Percentiles rank a stretch among this genome's conserved stretches.
These are phyloP conservation scores for Oryzias dopingdopingensis DNA, from an alignment of 2,797 vertebrate genomes.

Conservation along the genomic window DNA sequence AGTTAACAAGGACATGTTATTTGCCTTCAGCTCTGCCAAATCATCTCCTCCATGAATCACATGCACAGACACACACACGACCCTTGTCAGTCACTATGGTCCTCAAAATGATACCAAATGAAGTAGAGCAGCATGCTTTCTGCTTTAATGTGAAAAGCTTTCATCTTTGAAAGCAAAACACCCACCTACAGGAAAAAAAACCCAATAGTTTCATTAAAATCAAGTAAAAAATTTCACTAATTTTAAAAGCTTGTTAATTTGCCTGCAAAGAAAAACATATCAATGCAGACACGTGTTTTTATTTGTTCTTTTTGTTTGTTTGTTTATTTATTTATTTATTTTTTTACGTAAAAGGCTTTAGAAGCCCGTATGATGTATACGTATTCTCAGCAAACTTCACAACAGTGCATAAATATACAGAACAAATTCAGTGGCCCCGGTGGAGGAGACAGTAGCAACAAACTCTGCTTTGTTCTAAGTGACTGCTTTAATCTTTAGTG, in stretches of 20 bases:
- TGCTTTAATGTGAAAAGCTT: constrained; percentile 7
- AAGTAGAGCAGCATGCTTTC: constrained; percentile 3
- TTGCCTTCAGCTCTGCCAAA: constrained; percentile 15
- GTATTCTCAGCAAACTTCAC: constrained; percentile 11
- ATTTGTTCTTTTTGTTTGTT: not conserved
- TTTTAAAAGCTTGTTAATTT: constrained; percentile 2
- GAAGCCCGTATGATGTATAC: constrained; percentile 21
- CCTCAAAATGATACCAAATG: constrained; percentile 14
- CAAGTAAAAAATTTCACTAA: constrained; percentile 1
- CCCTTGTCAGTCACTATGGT: constrained; percentile 16
- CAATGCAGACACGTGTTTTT: constrained; percentile 11
- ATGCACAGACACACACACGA: constrained; percentile 6
- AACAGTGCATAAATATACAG: constrained; percentile 12
- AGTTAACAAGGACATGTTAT: constrained; percentile 36
- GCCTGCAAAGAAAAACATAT: constrained; percentile 1
- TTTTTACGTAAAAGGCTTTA: constrained; percentile 21
- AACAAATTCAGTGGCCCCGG: constrained; percentile 9
- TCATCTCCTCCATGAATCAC: constrained; percentile 20
- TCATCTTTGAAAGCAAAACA: constrained; percentile 12
- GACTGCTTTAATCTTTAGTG: constrained; percentile 67
- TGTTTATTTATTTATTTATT: too few species aligned
- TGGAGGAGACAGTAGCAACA: constrained; percentile 32
- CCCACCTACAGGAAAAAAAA: constrained; percentile 1
- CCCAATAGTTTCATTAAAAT: not conserved
- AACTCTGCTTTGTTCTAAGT: constrained; percentile 61